A percentile compares a stretch with the other conserved stretches of the same genome.
Conservation (phyloP, 2,888 invertebrate species). For the Nephrocerus scutellatus region DNA sequence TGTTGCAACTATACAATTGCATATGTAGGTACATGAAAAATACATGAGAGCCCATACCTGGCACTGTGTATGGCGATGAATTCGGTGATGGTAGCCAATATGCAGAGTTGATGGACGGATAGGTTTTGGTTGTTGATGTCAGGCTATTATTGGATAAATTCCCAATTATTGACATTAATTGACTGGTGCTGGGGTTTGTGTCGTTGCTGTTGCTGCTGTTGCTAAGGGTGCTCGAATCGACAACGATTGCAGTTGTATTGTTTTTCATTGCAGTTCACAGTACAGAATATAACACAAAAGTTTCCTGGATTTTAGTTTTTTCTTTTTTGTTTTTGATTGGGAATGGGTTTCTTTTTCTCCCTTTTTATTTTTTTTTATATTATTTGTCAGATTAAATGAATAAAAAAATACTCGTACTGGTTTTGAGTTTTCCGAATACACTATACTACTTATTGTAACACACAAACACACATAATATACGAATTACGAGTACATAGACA, state of each 20-base stretch:
- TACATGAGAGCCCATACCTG: too few species aligned
- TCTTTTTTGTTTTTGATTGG: conserved; percentile 4
- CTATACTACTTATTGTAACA: too few species aligned
- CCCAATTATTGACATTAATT: conserved; percentile 46
- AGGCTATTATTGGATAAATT: conserved; percentile 43
- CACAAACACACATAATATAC: too few species aligned
- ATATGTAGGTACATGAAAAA: too few species aligned
- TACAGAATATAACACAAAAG: conserved; percentile 9
- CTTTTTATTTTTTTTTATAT: neutral
- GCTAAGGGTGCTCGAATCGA: conserved; percentile 17
- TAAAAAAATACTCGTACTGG: too few species aligned
- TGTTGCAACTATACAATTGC: too few species aligned
- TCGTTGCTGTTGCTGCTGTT: conserved; percentile 20
- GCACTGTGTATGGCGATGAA: conserved; percentile 71
- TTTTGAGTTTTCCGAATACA: too few species aligned
- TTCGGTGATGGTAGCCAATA: conserved; percentile 77
- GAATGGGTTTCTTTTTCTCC: conserved; percentile 1
- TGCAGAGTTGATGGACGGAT: conserved; percentile 75
- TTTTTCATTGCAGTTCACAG: conserved; percentile 21
- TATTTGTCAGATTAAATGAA: conserved; percentile 19
- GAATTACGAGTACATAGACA: too few species aligned
- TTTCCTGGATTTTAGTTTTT: conserved; percentile 3
- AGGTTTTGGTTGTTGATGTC: conserved; percentile 47
- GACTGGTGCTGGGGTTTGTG: conserved; percentile 32
- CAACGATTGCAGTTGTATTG: conserved; percentile 23